Conservation (phyloP, 1,140 invertebrate genomes). For the Coptotermes formosanus region DNA sequence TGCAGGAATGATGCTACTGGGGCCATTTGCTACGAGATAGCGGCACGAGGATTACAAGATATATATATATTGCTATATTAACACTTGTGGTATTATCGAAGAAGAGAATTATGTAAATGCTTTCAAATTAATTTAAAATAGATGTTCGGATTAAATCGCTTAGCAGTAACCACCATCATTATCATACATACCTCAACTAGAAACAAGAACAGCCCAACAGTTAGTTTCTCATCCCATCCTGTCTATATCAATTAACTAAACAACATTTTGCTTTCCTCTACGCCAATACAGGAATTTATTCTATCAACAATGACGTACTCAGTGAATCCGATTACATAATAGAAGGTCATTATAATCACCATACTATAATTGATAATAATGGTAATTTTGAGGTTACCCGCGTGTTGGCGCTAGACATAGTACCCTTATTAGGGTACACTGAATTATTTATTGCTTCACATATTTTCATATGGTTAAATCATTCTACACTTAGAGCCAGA, state of each 20-base stretch:
- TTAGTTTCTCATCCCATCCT: neutral
- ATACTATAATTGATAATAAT: constrained; percentile 5
- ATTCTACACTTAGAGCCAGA: no score
- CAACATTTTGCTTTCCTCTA: neutral
- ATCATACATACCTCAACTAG: neutral
- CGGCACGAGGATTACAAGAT: neutral
- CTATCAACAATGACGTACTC: neutral
- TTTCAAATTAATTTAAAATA: neutral
- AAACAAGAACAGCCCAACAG: neutral
- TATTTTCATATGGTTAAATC: neutral
- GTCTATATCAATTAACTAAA: neutral
- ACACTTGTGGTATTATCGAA: neutral
- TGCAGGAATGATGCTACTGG: neutral
- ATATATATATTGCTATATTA: neutral
- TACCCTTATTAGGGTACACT: neutral
- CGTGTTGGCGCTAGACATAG: neutral
- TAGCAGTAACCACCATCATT: neutral
- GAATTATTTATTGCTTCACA: neutral
- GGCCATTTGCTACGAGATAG: neutral
- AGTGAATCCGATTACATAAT: neutral
- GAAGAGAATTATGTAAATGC: constrained; percentile 10
- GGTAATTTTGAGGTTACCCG: neutral
- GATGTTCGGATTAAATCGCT: neutral
- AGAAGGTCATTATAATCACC: neutral
- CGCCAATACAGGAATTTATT: neutral